phyloP scores from a whole-genome alignment of 1,140 invertebrate species.

The Pogonomyrmex barbatus region DNA sequence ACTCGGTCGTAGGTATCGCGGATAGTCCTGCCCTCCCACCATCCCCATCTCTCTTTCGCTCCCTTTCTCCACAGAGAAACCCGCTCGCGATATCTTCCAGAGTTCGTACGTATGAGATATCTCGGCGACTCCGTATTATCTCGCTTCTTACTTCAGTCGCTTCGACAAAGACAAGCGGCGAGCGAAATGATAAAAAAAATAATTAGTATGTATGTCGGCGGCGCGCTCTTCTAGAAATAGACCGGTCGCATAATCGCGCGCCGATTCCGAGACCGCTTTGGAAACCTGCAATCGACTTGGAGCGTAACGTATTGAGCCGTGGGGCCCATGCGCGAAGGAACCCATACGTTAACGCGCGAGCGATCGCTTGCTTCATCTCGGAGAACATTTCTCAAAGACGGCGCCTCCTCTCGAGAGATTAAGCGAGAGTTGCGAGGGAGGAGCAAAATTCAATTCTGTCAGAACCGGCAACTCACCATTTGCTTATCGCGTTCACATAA shows the following conservation, averaged over 20 bases:
- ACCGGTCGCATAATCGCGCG: conserved; percentile 80
- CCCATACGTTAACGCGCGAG: conserved; percentile 37
- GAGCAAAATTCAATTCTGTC: neutral
- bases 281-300: conserved; percentile 77
- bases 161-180: conserved; percentile 71
- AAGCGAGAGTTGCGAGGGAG: neutral
- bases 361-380: conserved; percentile 1
- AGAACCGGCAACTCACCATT: neutral
- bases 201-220: conserved; percentile 81
- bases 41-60: conserved; percentile 24
- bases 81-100: conserved; percentile 43
- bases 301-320: conserved; percentile 8
- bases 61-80: conserved; percentile 21
- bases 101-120: conserved; percentile 20
- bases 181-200: conserved; percentile 81
- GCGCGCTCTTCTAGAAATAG: conserved; percentile 81
- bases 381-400: conserved; percentile 13
- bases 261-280: conserved; percentile 81
- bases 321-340: neutral
- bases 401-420: neutral
- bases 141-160: neutral
- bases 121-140: conserved; percentile 57
- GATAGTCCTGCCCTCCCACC: conserved; percentile 11
- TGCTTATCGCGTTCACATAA: neutral
- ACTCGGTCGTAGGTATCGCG: conserved; percentile 43